Percentiles rank a stretch among this genome's conserved stretches.
These are phyloP conservation scores for Oceanodroma tethys DNA, from an alignment of 2,113 vertebrate species.

Conservation along the genomic window DNA sequence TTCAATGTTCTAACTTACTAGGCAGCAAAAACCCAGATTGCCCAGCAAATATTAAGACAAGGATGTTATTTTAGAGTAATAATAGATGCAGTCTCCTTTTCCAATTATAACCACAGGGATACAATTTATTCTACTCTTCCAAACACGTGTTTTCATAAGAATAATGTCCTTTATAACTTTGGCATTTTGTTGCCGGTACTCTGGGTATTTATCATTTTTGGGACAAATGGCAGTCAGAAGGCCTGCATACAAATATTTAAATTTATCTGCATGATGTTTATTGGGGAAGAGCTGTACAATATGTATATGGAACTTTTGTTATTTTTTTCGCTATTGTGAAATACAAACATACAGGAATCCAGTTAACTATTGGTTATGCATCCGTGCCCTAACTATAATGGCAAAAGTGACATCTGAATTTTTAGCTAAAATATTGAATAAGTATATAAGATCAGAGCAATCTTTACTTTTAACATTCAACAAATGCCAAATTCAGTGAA, in stretches of 20 bases:
- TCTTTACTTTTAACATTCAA: not conserved
- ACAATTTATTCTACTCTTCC: conserved; percentile 26
- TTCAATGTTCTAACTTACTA: not conserved
- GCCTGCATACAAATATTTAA: conserved; percentile 22
- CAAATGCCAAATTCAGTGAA: not conserved
- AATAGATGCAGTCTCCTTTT: conserved; percentile 16
- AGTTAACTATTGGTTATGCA: not conserved
- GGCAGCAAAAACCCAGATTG: not conserved
- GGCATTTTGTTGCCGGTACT: conserved; percentile 22
- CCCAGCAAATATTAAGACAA: not conserved
- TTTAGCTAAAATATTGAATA: not conserved
- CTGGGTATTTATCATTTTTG: conserved; percentile 32
- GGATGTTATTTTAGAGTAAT: conserved; percentile 16
- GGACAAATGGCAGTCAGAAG: conserved; percentile 12
- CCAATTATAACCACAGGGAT: not conserved
- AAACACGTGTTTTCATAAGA: not conserved
- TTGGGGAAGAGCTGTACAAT: not conserved
- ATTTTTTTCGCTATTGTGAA: not conserved
- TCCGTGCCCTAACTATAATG: not conserved
- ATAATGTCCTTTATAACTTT: conserved; percentile 4
- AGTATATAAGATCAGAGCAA: not conserved
- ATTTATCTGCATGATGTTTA: not conserved
- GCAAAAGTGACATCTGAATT: not conserved
- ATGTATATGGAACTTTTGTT: not conserved
- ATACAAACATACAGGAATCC: not conserved